Percentiles rank a stretch among this genome's conserved stretches.
These are phyloP conservation scores for Harpagoxenus sublaevis DNA, from an alignment of 2,888 invertebrate genomes.

Conservation along the genomic window DNA sequence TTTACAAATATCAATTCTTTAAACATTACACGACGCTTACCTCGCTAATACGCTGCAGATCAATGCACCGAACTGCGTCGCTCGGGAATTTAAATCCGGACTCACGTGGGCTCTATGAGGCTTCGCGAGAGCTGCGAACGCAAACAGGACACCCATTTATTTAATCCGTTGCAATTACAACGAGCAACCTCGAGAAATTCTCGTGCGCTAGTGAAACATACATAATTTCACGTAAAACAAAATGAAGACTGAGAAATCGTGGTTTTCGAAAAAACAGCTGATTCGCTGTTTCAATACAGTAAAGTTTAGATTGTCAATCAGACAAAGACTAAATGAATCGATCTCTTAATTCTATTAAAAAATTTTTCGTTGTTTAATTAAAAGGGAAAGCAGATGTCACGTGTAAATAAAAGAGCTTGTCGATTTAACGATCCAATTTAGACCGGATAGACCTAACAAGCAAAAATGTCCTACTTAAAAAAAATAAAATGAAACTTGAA, in stretches of 20 bases:
- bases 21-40: background rate
- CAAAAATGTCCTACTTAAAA: background rate
- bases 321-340: background rate
- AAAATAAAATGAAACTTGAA: too few species aligned
- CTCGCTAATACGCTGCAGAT: background rate
- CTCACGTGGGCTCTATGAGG: conserved; percentile 5
- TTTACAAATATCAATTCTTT: background rate
- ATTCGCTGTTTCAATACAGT: background rate
- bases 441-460: background rate
- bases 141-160: background rate
- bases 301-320: background rate
- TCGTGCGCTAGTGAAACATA: background rate
- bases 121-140: conserved; percentile 16
- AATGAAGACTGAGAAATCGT: background rate
- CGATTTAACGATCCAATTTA: background rate
- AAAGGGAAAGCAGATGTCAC: too few species aligned
- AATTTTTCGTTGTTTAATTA: too few species aligned
- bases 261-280: background rate
- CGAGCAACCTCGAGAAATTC: background rate
- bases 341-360: background rate
- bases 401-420: background rate
- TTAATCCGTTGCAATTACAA: background rate
- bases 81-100: background rate
- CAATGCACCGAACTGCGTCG: background rate
- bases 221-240: background rate